phyloP scores from a whole-genome alignment of 2,797 vertebrate genomes.

The Phyllotis vaccarum region DNA sequence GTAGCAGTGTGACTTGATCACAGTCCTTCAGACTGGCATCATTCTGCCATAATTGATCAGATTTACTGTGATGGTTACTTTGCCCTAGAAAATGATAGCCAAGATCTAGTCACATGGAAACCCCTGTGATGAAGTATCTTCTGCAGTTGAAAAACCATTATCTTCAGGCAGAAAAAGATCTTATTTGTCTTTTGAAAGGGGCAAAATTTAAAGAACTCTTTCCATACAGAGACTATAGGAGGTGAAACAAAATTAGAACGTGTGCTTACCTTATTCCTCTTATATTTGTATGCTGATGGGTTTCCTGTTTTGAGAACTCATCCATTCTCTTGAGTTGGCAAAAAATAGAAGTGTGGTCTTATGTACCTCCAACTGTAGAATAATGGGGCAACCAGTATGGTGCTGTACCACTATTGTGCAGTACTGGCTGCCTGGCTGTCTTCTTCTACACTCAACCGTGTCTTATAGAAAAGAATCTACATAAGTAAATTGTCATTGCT shows the following conservation, averaged over 20 bases:
- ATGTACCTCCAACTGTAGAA: neutral
- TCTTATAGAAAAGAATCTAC: neutral
- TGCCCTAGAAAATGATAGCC: slow-evolving; percentile 25
- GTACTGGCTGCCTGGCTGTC: neutral
- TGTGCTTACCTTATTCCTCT: neutral
- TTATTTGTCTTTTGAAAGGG: neutral
- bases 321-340: slow-evolving; percentile 16
- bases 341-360: neutral
- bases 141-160: neutral
- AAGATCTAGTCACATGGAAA: slow-evolving; percentile 20
- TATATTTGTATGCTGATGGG: neutral
- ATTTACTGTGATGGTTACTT: slow-evolving; percentile 45
- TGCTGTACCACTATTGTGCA: too few species aligned
- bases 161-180: neutral
- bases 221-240: neutral
- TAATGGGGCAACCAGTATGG: neutral
- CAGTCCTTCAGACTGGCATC: slow-evolving; percentile 42
- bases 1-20: neutral
- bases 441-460: neutral
- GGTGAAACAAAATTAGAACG: slow-evolving; percentile 1
- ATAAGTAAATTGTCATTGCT: neutral
- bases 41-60: slow-evolving; percentile 57
- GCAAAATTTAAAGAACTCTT: neutral
- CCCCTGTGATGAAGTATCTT: neutral
- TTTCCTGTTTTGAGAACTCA: neutral